Base-by-base conservation (phyloP, 2,888 invertebrate genomes). In the Dichetophora obliterata region DNA sequence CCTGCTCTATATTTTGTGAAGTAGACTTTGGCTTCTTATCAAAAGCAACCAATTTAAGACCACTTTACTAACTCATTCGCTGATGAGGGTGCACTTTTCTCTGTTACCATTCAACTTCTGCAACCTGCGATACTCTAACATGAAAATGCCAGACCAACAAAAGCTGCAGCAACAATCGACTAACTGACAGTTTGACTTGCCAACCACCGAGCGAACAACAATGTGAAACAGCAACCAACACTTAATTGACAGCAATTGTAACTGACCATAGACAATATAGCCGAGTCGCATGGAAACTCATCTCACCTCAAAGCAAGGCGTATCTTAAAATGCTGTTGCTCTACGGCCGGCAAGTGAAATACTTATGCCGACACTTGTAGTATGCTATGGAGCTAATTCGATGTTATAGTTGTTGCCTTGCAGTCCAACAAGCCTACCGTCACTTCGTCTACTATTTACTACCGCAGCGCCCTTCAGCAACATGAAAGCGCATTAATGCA, bases 401-500 rank as follows among this genome's bases (percentile, higher is more conserved):
- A n/a, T n/a, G n/a, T n/a, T n/a, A 54, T 19, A 19, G 54, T 19
- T 22, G 22, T 54, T 22, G 43, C 11, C 43, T 43, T 43, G 43
- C 2, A 14, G 14, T 43, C 1, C 11, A 14, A 6, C 43, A 43
- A 11, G 43, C 43, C 43, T 43, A 43, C 43, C 43, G 43, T 43
- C 43, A 43, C 43, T 43, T 43, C 43, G 2, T 1, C 43, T 43
- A 43, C 43, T 43, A n/a, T n/a, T n/a, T n/a, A 54, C 54, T 22
- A 19, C 22, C 54, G 54, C 43, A 6, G 16, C n/a, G 19, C 65
- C 65, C 31, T 48, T 48, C 50, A 50, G 19, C 11, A 16, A 72
- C 61, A 59, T 61, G 65, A 22, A 16, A 14, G 65, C 66, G 74
- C 74, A 52, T 74, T 74, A 74, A 74, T 65, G 74, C 66, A 54